Evolutionary conservation across 2,113 vertebrate species (phyloP).

Genomic region (Oceanodroma tethys): DNA sequence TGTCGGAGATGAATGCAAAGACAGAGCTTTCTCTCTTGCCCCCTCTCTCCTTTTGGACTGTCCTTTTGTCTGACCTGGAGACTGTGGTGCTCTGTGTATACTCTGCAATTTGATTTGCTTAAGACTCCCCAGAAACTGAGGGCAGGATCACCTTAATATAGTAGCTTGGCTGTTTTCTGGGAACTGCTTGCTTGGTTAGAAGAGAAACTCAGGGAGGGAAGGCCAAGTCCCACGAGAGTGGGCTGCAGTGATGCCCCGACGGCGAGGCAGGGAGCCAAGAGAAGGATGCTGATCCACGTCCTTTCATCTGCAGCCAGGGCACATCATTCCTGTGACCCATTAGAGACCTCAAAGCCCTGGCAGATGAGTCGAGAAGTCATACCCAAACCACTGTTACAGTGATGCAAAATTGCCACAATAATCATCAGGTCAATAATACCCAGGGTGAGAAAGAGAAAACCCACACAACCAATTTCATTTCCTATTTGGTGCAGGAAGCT

Average conservation of each 20-base stretch:
- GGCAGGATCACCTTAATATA: constrained; percentile 19
- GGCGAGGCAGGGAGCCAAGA: background rate
- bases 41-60: background rate
- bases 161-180: constrained; percentile 36
- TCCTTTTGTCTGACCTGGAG: background rate
- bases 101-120: constrained; percentile 2
- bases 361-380: background rate
- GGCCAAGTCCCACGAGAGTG: background rate
- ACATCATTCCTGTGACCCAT: background rate
- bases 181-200: background rate
- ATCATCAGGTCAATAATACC: background rate
- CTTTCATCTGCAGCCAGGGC: background rate
- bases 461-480: background rate
- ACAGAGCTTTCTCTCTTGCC: constrained; percentile 15
- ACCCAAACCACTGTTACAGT: background rate
- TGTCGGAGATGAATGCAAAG: constrained; percentile 38
- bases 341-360: background rate
- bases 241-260: background rate
- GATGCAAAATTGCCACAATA: background rate
- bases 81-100: background rate
- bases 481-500: background rate
- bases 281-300: background rate
- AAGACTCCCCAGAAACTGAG: background rate
- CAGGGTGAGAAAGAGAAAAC: background rate
- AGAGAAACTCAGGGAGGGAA: background rate